Evolutionary conservation across 2,113 vertebrate genomes (phyloP).

Genomic region (Brachirus orientalis): DNA sequence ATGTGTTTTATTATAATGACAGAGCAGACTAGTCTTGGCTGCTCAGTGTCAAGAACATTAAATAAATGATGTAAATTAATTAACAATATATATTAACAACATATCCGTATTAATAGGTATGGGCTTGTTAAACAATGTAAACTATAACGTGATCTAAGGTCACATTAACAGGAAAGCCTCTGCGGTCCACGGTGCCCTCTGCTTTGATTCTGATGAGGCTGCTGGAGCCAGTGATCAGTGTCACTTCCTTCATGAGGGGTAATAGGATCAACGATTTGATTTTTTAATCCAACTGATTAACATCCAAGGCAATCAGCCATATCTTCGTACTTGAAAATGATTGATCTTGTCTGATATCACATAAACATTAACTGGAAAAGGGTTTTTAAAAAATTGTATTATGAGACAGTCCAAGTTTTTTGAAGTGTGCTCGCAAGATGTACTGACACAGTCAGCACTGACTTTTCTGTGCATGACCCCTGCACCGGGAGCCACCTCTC

Average conservation of each 20-base stretch:
- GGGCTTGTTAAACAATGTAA: conserved; percentile 61
- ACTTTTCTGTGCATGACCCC: too few relatives aligned
- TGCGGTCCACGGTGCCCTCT: conserved; percentile 16
- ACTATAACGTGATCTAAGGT: conserved; percentile 54
- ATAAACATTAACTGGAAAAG: not conserved
- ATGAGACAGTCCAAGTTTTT: too few relatives aligned
- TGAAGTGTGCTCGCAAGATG: too few relatives aligned
- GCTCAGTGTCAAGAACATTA: conserved; percentile 49
- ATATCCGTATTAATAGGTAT: conserved; percentile 46
- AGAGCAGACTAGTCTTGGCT: conserved; percentile 9
- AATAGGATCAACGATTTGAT: conserved; percentile 61
- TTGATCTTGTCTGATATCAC: conserved; percentile 6
- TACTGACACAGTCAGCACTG: too few relatives aligned
- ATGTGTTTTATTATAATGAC: not conserved
- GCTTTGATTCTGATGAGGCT: conserved; percentile 54
- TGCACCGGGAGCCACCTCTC: too few relatives aligned
- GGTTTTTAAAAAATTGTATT: too few relatives aligned
- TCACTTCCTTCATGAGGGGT: conserved; percentile 62
- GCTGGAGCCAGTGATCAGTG: conserved; percentile 48
- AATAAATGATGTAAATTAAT: conserved; percentile 45
- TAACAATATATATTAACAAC: conserved; percentile 19
- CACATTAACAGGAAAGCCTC: conserved; percentile 43
- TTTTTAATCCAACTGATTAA: conserved; percentile 49
- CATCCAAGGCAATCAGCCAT: conserved; percentile 39
- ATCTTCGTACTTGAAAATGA: conserved; percentile 14